phyloP scores from a whole-genome alignment of 2,113 vertebrate genomes.

The Onychostruthus taczanowskii region DNA sequence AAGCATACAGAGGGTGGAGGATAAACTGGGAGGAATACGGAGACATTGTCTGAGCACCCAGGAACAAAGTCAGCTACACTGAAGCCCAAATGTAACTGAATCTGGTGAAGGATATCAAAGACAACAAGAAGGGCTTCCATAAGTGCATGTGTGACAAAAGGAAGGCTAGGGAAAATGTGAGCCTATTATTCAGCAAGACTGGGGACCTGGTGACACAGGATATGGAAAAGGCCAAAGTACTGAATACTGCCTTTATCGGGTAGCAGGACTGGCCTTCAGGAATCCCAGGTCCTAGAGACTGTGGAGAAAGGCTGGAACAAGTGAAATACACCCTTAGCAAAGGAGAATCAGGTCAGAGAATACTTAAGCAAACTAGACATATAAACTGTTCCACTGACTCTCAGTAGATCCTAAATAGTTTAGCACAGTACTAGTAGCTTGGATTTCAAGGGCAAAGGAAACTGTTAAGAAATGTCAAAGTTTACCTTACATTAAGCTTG shows the following conservation, averaged over 20 bases:
- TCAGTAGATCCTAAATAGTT: conserved; percentile 43
- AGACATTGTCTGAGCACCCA: neutral
- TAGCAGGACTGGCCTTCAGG: neutral
- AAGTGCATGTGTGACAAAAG: neutral
- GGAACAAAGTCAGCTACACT: neutral
- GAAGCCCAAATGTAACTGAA: neutral
- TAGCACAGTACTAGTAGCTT: neutral
- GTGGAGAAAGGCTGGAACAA: neutral
- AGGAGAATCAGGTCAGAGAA: neutral
- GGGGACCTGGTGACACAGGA: neutral
- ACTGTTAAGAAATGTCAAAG: neutral
- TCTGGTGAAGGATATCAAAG: neutral
- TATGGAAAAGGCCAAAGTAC: neutral
- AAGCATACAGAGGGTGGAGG: neutral
- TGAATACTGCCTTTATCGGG: neutral
- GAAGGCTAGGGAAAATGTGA: neutral
- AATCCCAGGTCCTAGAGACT: neutral
- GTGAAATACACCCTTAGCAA: neutral
- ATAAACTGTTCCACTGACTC: neutral
- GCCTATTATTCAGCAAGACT: neutral
- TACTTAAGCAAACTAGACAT: neutral
- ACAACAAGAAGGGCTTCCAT: neutral
- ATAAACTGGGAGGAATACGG: neutral
- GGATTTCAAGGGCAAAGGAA: neutral
- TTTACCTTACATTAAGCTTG: conserved; percentile 1